Evolutionary conservation across 2,113 vertebrate genomes (phyloP), one percentile per base, ranked within the genome.

Genomic region (Halichoerus grypus): DNA sequence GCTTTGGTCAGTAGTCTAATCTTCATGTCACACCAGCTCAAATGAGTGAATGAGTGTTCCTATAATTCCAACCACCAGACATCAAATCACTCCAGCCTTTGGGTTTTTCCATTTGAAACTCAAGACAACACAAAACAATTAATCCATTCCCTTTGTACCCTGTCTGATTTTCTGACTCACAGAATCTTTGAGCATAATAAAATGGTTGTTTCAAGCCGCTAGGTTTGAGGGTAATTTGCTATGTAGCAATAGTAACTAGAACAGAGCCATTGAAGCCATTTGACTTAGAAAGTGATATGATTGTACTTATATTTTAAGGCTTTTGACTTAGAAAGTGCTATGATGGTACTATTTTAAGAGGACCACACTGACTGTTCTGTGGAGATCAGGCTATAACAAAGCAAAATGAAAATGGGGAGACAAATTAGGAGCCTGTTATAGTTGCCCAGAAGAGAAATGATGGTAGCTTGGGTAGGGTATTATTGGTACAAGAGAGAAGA

Each of bases 91-190:
- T 22, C 59, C 11, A 90, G 36, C 19, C 28, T 90, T 89, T 89
- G 24, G 57, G 28, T 36, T 57, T 86, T 92, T 72, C 42, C 14
- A 71, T 3, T 7, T 84, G 86, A 71, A n/a, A 16, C 49, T 61
- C 16, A 80, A 74, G 65, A 46, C 11, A 33, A 67, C 18, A 36
- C 65, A 33, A 91, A 49, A 80, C 15, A 91, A 39, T 79, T 6
- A 67, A 16, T 36, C 57, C 24, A 65, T 84, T 72, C 4, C 2
- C 19, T 86, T 51, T 49, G 7, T 81, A 15, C 14, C 10, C 26
- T 71, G 7, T 94, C 21, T 79, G n/a, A 74, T 57, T 86, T 91
- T 96, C 57, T 91, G 72, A 96, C 24, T 39, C 53, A 94, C 31
- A 51, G 46, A 82, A 86, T 26, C 67, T 63, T 69, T 59, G 59